A percentile compares a stretch with the other conserved stretches of the same genome.
These are phyloP conservation scores for Caenorhabditis doughertyi DNA, from an alignment of 2,888 invertebrate genomes.

Conservation along the genomic window DNA sequence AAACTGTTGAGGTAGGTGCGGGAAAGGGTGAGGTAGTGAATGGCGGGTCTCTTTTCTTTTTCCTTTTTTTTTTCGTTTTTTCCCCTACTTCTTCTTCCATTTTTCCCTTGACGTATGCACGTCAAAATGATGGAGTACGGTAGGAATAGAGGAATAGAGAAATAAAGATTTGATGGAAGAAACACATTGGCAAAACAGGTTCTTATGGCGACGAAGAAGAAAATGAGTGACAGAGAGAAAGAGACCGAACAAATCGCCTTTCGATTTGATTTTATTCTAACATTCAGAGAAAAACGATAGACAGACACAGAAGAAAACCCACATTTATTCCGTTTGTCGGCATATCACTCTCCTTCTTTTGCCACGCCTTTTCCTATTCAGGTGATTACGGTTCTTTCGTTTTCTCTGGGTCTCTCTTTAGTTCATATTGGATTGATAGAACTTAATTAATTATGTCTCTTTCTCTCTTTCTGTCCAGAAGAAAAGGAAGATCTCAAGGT, in stretches of 20 bases:
- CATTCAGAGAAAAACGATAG: conserved; percentile 22
- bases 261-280: conserved; percentile 40
- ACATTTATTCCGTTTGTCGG: conserved; percentile 37
- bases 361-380: conserved; percentile 28
- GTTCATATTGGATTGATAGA: conserved; percentile 2
- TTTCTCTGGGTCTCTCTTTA: conserved; percentile 2
- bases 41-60: conserved; percentile 23
- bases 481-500: conserved; percentile 28
- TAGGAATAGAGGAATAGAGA: conserved; percentile 14
- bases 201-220: conserved; percentile 5
- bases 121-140: conserved; percentile 26
- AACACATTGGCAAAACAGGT: conserved; percentile 55
- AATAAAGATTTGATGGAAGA: conserved; percentile 19
- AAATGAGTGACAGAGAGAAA: not conserved
- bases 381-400: conserved; percentile 25
- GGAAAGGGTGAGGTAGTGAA: conserved; percentile 19
- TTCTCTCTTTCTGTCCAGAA: not conserved
- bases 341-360: conserved; percentile 22
- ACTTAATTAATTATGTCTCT: conserved; percentile 40
- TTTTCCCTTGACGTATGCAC: conserved; percentile 24
- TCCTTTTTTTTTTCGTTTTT: not conserved
- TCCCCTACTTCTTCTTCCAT: conserved; percentile 17
- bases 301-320: not conserved
- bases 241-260: conserved; percentile 40
- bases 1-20: conserved; percentile 8